Base-by-base conservation (phyloP, 2,888 invertebrate genomes). In the Nemotelus pantherinus region DNA sequence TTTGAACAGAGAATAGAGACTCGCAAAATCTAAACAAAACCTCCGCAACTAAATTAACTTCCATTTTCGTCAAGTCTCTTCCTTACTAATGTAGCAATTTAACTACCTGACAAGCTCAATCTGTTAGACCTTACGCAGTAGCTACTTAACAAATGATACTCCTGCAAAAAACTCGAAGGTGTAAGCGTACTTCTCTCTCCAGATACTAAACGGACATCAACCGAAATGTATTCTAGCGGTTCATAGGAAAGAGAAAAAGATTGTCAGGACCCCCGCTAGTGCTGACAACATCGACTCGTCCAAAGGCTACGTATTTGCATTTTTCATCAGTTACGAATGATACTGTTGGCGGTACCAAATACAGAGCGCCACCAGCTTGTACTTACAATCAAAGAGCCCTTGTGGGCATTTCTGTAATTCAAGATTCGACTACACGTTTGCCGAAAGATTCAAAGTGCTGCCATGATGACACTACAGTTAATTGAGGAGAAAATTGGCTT, bases 341-440 rank as follows among this genome's bases (percentile, higher is more conserved):
- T 72, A 63, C 47, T 75, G 76, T 78, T 78, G 78, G 79, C 79
- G 79, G 79, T 78, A 77, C 79, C 79, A 80, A 80, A 80, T 80
- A 78, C 77, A 80, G 79, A 79, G 79, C 79, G 75, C 79, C 79
- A 79, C 79, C 75, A 77, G 60, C 39, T 74, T 74, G 76, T 76
- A 76, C 53, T 47, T 53, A 76, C 76, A 76, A 76, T 76, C 76
- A 76, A 60, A 70, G 74, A 63, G 63, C 74, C 60, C 74, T 74
- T 55, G 70, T 70, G 70, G 55, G 55, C 47, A 70, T 55, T 43
- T 47, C 70, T 70, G 70, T 55, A 53, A 7, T 70, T 53, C 41
- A 41, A 53, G 50, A n/a, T 70, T 9, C 43, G 43, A 53, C 43
- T 70, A 70, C 5, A 25, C 1, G 25, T 25, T 25, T 25, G 25